phyloP scores from a whole-genome alignment of 2,113 vertebrate genomes.

The Phylloscopus trochiloides region DNA sequence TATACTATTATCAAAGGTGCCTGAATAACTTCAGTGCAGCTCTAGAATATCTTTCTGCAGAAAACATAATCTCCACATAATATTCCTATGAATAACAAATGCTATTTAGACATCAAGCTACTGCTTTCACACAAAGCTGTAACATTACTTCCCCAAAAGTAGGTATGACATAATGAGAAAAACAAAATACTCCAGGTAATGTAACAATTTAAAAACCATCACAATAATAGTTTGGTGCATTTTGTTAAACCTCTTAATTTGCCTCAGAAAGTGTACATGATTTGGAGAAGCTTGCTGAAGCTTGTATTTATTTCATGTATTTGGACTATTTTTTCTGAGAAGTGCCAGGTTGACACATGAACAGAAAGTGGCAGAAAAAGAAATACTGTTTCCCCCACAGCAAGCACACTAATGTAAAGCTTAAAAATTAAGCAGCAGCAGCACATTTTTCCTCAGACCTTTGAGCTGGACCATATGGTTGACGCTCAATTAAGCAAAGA shows the following conservation, averaged over 20 bases:
- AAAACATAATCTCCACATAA: neutral
- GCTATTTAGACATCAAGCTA: neutral
- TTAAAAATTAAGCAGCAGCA: conserved; percentile 11
- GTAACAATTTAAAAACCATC: neutral
- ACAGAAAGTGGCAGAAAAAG: neutral
- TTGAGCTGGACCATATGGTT: conserved; percentile 49
- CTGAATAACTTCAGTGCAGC: neutral
- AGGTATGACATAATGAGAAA: neutral
- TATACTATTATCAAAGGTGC: neutral
- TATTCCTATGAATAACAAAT: neutral
- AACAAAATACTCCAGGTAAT: neutral
- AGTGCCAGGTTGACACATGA: neutral
- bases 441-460: conserved; percentile 34
- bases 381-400: neutral
- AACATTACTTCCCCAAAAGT: neutral
- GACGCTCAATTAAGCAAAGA: conserved; percentile 14
- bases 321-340: neutral
- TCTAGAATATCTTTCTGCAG: neutral
- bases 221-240: neutral
- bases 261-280: neutral
- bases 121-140: neutral
- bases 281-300: neutral
- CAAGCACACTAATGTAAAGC: neutral
- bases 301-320: neutral
- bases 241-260: neutral